Conservation (phyloP, 1,140 invertebrate genomes). For the Scaptodrosophila lebanonensis region DNA sequence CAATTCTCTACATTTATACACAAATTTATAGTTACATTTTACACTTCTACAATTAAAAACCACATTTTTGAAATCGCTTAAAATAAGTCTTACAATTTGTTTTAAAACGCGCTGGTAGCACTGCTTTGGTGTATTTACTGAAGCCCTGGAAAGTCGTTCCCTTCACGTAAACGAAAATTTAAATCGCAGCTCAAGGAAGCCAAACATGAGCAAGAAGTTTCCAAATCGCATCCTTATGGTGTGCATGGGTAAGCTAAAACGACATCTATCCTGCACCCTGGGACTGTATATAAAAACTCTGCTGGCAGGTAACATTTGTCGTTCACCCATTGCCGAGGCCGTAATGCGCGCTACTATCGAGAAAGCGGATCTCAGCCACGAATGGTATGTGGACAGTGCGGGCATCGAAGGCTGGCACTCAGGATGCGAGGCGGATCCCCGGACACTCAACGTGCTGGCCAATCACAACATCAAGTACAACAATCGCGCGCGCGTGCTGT, state of each 20-base stretch:
- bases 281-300: too few species aligned
- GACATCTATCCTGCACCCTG: too few species aligned
- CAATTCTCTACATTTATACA: too few species aligned
- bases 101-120: too few species aligned
- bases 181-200: neutral
- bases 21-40: too few species aligned
- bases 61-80: too few species aligned
- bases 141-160: too few species aligned
- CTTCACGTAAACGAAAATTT: neutral
- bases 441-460: conserved; percentile 84
- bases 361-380: conserved; percentile 79
- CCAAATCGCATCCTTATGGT: too few species aligned
- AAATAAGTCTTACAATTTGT: too few species aligned
- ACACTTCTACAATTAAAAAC: too few species aligned
- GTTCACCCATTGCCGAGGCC: conserved; percentile 95
- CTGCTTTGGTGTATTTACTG: too few species aligned
- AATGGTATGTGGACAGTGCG: conserved; percentile 93
- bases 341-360: conserved; percentile 88
- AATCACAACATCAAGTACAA: conserved; percentile 84
- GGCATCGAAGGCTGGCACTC: conserved; percentile 90
- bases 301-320: conserved; percentile 88
- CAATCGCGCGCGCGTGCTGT: conserved; percentile 86
- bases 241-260: neutral
- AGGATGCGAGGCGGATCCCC: conserved; percentile 85
- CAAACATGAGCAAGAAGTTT: too few species aligned